Base-by-base conservation (phyloP, 2,797 vertebrate species). In the Simalia tracyae region DNA sequence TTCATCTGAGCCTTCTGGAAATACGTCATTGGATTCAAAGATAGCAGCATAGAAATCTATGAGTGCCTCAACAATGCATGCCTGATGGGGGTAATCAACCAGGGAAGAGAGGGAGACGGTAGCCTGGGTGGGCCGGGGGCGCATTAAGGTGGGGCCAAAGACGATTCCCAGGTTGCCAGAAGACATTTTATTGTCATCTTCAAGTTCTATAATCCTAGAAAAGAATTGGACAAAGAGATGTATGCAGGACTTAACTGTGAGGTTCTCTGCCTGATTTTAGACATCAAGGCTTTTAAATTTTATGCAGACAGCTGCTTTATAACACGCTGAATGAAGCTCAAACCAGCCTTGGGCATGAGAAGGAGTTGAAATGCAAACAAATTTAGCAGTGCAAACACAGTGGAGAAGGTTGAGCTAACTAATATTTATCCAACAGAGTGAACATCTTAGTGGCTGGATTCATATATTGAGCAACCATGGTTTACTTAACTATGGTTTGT, bases 41-140 rank as follows among this genome's bases (percentile, higher is more conserved):
- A 99, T 98, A 92, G 97, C 94, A 0, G 95, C 31, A 7, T 99
- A 99, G 97, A 99, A 99, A 94, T 98, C 97, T 4, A 99, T 98
- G 94, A 99, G 98, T 0, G 98, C 97, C 96, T 99, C 99, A 0
- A 99, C 97, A 10, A 99, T 97, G 46, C 99, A 98, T 2, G 99
- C 99, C 96, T 99, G 99, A 94, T 99, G 98, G 0, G 99, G 99
- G 93, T 99, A 99, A 94, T 99, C 99, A 0, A 99, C 99, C 96
- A 99, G 97, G 0, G 99, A 99, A 15, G 99, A 99, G 84, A 99
- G 97, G 7, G 99, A 99, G 76, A 99, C 98, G 0, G 99, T 99
- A 96, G 99, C 99, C 0, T 99, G 98, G 0, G 98, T 99, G 17
- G 99, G 99, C 63, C 99, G 97, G 0, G 99, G 99, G 0, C 99